Base-by-base conservation (phyloP, 2,797 vertebrate species). In the Tiaroga cobitis region DNA sequence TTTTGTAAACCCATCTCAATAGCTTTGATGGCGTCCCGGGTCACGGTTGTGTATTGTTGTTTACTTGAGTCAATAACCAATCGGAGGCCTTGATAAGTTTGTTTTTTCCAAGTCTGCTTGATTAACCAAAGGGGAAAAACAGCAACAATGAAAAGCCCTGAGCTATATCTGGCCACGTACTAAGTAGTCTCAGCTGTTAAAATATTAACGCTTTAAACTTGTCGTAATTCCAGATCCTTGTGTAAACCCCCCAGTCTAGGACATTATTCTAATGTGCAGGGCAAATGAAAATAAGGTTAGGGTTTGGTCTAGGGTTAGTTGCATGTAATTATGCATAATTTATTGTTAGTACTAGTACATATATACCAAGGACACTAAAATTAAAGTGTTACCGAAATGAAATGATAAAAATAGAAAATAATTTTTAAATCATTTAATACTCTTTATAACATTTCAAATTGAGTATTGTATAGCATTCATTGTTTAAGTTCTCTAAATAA, bases 1-100 rank as follows among this genome's bases (percentile, higher is more conserved):
- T 82, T 77, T 41, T 61, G 63, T 70, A 70, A 86, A 86, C 24
- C 29, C 29, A 70, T 86, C 39, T 76, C n/a, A 18, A 18, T 59
- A 65, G 37, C 49, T 82, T 81, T 77, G 73, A 82, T 46, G 49
- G n/a, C 13, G 26, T 80, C 49, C 15, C 18, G 2, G 24, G 49
- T 70, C 24, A 32, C 7, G 7, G 63, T 34, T 81, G 37, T 68
- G 39, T 43, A 15, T 67, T 82, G 63, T 59, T 82, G 63, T 82
- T 56, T 77, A 61, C 37, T 61, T 76, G 37, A 69, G 32, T 74
- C 29, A 39, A 43, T 61, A 51, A 8, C 43, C 24, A 74, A 75
- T 81, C 24, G 7, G 32, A 86, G 72, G 65, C 46, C 37, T 61
- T 8, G 46, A 46, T 63, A 24, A n/a, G 2, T 5, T 78, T 59